Conservation (phyloP, 2,888 invertebrate species). For the Altica lythri region DNA sequence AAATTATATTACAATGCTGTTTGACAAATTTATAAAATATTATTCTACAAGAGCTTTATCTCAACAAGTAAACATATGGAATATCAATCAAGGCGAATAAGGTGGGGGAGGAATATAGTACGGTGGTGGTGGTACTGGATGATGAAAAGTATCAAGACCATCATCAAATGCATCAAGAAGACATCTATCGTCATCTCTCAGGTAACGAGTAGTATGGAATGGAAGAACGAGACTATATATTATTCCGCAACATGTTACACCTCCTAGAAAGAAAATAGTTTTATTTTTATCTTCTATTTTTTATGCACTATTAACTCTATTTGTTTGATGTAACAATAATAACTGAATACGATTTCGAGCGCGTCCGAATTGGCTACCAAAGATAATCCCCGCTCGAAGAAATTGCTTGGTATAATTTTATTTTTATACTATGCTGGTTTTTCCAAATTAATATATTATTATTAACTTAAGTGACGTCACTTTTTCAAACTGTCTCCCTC, state of each 20-base stretch:
- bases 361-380: too few species aligned
- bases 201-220: slow-evolving; percentile 59
- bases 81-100: slow-evolving; percentile 59
- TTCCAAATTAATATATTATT: too few species aligned
- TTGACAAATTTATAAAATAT: neutral
- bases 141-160: slow-evolving; percentile 62
- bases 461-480: too few species aligned
- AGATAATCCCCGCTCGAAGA: too few species aligned
- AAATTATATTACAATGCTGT: too few species aligned
- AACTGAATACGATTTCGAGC: too few species aligned
- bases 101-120: slow-evolving; percentile 62
- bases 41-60: slow-evolving; percentile 1
- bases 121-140: slow-evolving; percentile 63
- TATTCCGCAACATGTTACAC: slow-evolving; percentile 68
- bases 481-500: too few species aligned
- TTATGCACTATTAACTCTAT: too few species aligned
- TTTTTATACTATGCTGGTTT: too few species aligned
- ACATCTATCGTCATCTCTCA: slow-evolving; percentile 59
- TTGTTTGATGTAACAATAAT: too few species aligned
- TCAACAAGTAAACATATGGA: slow-evolving; percentile 8
- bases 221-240: slow-evolving; percentile 71
- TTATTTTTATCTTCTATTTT: too few species aligned
- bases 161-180: slow-evolving; percentile 68
- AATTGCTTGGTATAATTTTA: too few species aligned
- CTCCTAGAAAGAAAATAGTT: slow-evolving; percentile 59